These are phyloP conservation scores for Grapholita molesta DNA, from an alignment of 1,140 invertebrate genomes.

Conservation along the genomic window DNA sequence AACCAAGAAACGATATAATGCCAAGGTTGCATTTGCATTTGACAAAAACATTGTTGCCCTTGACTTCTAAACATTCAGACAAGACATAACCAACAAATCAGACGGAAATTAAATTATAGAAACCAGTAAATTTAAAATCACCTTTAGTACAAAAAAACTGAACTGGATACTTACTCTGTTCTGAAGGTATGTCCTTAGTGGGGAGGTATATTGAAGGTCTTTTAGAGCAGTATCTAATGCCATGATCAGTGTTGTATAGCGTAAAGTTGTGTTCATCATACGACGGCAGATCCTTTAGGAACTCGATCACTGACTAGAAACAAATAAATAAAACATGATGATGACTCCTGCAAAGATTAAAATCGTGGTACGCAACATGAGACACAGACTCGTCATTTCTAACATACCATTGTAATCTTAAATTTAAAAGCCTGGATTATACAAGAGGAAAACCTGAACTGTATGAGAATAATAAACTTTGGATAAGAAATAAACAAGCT, in stretches of 20 bases:
- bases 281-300: constrained; percentile 93
- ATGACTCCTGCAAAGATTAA: constrained; percentile 23
- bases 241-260: constrained; percentile 91
- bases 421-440: constrained; percentile 23
- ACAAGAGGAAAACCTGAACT: constrained; percentile 27
- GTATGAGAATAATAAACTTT: constrained; percentile 31
- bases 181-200: constrained; percentile 92
- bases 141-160: not conserved
- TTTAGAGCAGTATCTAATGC: constrained; percentile 89
- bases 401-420: constrained; percentile 52
- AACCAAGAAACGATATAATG: too few relatives aligned
- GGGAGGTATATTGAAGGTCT: constrained; percentile 93
- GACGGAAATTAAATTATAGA: not conserved
- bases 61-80: not conserved
- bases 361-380: not conserved
- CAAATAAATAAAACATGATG: constrained; percentile 27
- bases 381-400: not conserved
- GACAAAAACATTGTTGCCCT: not conserved
- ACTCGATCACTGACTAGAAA: constrained; percentile 88
- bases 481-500: constrained; percentile 30
- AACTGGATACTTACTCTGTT: constrained; percentile 84
- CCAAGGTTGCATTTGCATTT: not conserved
- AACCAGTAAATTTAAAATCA: not conserved
- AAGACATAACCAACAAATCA: not conserved
- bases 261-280: constrained; percentile 95